phyloP scores from a whole-genome alignment of 2,888 invertebrate species.

The Trachelus iudaicus region DNA sequence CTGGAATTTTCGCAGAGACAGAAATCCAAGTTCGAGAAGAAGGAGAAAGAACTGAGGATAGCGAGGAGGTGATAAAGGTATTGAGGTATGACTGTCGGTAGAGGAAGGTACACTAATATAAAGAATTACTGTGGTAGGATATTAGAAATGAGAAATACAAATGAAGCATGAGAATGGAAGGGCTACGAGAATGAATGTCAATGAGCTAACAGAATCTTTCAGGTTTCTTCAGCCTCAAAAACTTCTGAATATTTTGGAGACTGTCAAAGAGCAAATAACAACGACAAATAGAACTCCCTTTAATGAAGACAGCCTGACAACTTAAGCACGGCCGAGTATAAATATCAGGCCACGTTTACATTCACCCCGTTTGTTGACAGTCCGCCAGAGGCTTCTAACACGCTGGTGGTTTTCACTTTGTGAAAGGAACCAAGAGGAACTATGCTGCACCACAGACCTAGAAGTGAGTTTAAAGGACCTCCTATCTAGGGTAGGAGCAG shows the following conservation, averaged over 20 bases:
- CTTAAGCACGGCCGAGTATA: not conserved
- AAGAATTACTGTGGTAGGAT: not conserved
- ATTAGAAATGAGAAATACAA: not conserved
- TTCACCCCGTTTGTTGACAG: not conserved
- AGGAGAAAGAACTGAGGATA: not conserved
- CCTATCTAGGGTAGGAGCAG: not conserved
- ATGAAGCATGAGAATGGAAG: not conserved
- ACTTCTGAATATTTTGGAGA: not conserved
- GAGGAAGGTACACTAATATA: not conserved
- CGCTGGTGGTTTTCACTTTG: slow-evolving; percentile 3
- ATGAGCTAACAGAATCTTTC: not conserved
- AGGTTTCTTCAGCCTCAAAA: not conserved
- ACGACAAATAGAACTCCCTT: not conserved
- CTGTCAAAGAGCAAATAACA: not conserved
- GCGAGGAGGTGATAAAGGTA: not conserved
- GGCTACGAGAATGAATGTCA: not conserved
- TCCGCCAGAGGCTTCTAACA: not conserved
- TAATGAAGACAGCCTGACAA: not conserved
- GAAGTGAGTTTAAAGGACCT: not conserved
- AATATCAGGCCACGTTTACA: slow-evolving; percentile 1
- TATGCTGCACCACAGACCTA: not conserved
- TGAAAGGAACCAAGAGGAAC: not conserved
- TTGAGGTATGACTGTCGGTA: not conserved
- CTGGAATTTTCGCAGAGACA: slow-evolving; percentile 7
- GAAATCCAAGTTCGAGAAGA: not conserved